Percentiles rank a stretch among this genome's conserved stretches.
These are phyloP conservation scores for Campylorhamphus procurvoides DNA, from an alignment of 2,113 vertebrate genomes.

Conservation along the genomic window DNA sequence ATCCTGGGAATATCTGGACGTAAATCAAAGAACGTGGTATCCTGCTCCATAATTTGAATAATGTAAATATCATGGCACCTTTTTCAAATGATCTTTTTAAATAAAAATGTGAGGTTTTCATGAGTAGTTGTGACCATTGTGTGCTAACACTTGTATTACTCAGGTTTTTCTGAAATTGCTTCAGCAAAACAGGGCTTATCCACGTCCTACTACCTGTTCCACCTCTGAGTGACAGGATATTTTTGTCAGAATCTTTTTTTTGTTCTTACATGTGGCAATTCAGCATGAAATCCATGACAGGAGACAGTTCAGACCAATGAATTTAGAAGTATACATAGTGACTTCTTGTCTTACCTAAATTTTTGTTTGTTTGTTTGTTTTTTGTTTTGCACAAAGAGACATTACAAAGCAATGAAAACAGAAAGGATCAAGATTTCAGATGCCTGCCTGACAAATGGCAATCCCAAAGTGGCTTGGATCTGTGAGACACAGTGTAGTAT, in stretches of 20 bases:
- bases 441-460: not conserved
- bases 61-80: not conserved
- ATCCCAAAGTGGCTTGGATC: not conserved
- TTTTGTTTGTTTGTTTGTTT: not conserved
- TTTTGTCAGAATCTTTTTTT: not conserved
- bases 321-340: not conserved
- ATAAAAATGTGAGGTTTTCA: conserved; percentile 3
- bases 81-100: not conserved
- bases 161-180: not conserved
- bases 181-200: not conserved
- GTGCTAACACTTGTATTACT: conserved; percentile 12
- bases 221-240: not conserved
- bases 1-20: not conserved
- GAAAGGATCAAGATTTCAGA: not conserved
- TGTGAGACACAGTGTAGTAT: not conserved
- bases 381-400: not conserved
- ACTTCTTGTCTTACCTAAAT: not conserved
- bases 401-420: not conserved
- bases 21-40: not conserved
- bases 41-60: not conserved
- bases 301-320: not conserved
- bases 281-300: not conserved
- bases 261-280: not conserved
- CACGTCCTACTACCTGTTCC: not conserved
- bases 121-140: not conserved